Conservation (phyloP, 2,888 invertebrate species). For the Hemithea aestivaria region DNA sequence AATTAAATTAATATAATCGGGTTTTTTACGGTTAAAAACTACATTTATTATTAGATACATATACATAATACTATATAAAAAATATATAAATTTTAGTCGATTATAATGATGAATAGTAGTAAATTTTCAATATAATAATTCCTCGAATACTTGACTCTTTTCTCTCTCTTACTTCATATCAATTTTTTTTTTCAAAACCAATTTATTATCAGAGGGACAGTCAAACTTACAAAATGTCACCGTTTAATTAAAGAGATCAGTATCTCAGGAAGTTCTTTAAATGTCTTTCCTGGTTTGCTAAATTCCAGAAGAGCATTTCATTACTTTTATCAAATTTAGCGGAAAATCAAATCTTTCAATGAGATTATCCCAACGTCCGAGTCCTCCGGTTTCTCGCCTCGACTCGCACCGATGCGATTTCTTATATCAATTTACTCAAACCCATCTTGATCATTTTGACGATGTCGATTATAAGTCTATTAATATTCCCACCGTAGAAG, state of each 20-base stretch:
- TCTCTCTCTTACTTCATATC: no score
- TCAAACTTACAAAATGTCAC: conserved; percentile 25
- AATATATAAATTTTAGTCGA: no score
- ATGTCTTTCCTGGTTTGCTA: conserved; percentile 39
- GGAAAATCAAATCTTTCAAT: conserved; percentile 77
- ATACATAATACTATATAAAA: no score
- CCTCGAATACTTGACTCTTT: no score
- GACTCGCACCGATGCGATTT: conserved; percentile 24
- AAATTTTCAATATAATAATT: no score
- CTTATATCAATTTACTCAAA: conserved; percentile 26
- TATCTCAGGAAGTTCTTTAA: conserved; percentile 45
- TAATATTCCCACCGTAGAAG: no score
- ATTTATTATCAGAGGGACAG: no score
- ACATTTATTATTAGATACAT: no score
- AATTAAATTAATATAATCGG: no score
- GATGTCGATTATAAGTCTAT: conserved; percentile 11
- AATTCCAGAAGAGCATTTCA: conserved; percentile 65
- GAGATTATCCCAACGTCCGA: conserved; percentile 65
- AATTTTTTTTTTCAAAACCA: no score
- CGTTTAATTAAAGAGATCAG: conserved; percentile 26
- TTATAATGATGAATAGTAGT: no score
- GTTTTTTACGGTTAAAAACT: no score
- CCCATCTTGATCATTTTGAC: conserved; percentile 13
- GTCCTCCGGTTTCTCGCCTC: conserved; percentile 39
- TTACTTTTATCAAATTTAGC: conserved; percentile 76